Percentiles rank a stretch among this genome's conserved stretches.
phyloP scores from a whole-genome alignment of 2,888 invertebrate species.

The Calameuta idolon region DNA sequence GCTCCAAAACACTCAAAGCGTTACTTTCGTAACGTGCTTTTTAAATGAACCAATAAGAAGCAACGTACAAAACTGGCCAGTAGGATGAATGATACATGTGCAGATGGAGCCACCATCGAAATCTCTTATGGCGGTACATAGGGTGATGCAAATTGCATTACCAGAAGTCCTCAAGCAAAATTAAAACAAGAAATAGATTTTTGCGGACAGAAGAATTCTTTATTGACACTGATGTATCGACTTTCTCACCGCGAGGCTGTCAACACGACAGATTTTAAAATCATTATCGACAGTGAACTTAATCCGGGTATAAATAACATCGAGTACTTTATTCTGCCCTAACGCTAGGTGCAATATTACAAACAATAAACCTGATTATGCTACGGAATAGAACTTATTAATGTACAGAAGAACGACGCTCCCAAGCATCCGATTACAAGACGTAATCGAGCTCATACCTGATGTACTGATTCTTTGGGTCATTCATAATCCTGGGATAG shows the following conservation, averaged over 20 bases:
- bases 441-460: constrained; percentile 95
- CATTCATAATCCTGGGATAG: constrained; percentile 96
- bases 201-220: neutral
- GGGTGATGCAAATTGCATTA: neutral
- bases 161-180: neutral
- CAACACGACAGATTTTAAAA: neutral
- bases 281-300: neutral
- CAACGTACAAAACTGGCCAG: neutral
- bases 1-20: too few species aligned
- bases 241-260: neutral
- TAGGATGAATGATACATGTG: neutral
- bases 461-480: constrained; percentile 92
- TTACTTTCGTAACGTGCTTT: neutral
- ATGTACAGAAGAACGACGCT: neutral
- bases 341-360: neutral
- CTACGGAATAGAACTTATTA: neutral
- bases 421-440: constrained; percentile 71
- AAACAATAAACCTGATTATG: neutral
- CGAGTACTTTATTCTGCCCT: neutral
- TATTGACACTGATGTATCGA: neutral
- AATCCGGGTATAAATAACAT: neutral
- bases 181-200: neutral
- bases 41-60: neutral
- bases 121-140: neutral
- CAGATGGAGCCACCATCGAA: neutral